Percentiles rank a stretch among this genome's conserved stretches.
Evolutionary conservation across 2,113 vertebrate species (phyloP).

Genomic region (Odontophorus gujanensis): DNA sequence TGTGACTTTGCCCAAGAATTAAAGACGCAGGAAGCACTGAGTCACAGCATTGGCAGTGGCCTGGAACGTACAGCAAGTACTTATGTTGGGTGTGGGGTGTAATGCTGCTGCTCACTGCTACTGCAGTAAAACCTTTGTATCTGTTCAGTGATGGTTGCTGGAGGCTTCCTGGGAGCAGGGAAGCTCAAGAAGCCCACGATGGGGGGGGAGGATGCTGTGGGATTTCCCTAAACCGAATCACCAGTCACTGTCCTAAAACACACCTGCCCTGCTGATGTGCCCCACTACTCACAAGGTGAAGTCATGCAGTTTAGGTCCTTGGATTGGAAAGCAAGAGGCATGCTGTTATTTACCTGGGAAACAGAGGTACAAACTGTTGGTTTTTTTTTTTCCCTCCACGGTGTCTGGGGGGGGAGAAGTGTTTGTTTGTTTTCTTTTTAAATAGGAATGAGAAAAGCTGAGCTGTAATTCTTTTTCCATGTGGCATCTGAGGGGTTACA

Average conservation of each 20-base stretch:
- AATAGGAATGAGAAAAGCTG: background rate
- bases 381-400: background rate
- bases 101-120: background rate
- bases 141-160: background rate
- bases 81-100: background rate
- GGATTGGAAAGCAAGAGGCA: background rate
- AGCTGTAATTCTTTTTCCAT: background rate
- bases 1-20: background rate
- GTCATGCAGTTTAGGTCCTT: background rate
- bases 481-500: background rate
- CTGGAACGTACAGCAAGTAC: background rate
- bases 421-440: background rate
- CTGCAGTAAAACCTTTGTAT: background rate
- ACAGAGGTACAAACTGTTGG: background rate
- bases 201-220: background rate
- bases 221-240: background rate
- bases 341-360: background rate
- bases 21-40: background rate
- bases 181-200: background rate
- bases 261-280: fast-evolving
- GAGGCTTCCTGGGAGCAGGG: background rate
- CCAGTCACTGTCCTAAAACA: background rate
- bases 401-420: background rate
- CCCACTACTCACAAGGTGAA: background rate
- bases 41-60: background rate